Base-by-base conservation (phyloP, 2,888 invertebrate species). In the Agrilus mali region DNA sequence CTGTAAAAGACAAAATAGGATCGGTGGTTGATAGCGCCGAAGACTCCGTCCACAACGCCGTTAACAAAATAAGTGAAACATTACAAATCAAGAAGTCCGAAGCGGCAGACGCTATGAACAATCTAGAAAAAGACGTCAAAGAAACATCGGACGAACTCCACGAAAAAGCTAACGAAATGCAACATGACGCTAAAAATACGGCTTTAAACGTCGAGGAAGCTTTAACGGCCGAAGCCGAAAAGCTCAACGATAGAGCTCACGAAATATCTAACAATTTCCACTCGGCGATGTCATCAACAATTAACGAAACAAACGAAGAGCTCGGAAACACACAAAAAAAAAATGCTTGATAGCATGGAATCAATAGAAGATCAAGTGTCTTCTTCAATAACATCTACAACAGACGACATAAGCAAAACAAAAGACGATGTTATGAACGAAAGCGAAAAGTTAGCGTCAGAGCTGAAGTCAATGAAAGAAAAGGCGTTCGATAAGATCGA, bases 1-100 rank as follows among this genome's bases (percentile, higher is more conserved):
- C 58, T 4, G 65, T 63, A 1, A 65, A 62, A 52, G 56, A 60
- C 40, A 58, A 61, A 17, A 52, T 66, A 22, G 62, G 57, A 20
- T 47, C 59, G 1, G 58, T 61, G 2, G 55, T 63, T 14, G 58
- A 56, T 3, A 27, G 27, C 27, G 27, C 27, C 27, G 27, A 27
- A 27, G 27, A 27, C 27, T 27, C 27, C 27, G 27, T 27, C 10
- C 27, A 27, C 10, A 2, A 27, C 5, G 27, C 27, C 10, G 27
- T 27, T 27, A 27, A 10, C 4, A 66, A 64, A 56, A 57, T 65
- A 7, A 59, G 61, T 15, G 59, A 63, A 40, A 60, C 61, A 2
- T 57, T 64, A 41, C 54, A 53, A 20, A 50, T 58, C n/a, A 47
- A 56, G 1, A 54, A 57, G 41, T 50, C 53, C 13, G 53, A 58